A percentile compares a stretch with the other conserved stretches of the same genome.
Conservation (phyloP, 2,797 vertebrate species). For the Kryptolebias ocellatus region DNA sequence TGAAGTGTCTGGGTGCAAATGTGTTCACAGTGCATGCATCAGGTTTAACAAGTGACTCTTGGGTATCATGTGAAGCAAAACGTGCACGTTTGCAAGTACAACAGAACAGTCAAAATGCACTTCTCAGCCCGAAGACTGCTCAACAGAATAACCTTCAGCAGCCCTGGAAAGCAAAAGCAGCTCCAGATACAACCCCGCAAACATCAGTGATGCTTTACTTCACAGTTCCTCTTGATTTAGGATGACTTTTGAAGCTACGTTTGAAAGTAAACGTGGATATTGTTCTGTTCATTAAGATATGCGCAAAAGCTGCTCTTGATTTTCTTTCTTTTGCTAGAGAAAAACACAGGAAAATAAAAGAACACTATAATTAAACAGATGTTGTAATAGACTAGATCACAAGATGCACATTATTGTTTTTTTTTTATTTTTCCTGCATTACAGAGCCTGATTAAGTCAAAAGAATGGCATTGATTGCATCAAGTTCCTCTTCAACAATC, state of each 20-base stretch:
- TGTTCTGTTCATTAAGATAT: background rate
- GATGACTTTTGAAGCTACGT: background rate
- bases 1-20: slow-evolving; percentile 83
- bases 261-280: background rate
- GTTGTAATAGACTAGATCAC: background rate
- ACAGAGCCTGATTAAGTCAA: slow-evolving; percentile 28
- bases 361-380: background rate
- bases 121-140: background rate
- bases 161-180: slow-evolving; percentile 1
- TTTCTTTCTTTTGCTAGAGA: background rate
- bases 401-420: background rate
- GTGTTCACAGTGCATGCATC: slow-evolving; percentile 79
- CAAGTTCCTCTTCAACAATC: slow-evolving; percentile 32
- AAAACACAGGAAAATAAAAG: background rate
- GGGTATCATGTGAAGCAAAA: slow-evolving; percentile 64
- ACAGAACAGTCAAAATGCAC: slow-evolving; percentile 12
- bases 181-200: background rate
- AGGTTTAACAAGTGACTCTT: slow-evolving; percentile 79
- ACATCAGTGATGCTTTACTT: background rate
- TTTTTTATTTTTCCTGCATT: slow-evolving; percentile 27
- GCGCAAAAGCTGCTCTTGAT: background rate
- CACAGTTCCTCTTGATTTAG: slow-evolving; percentile 5
- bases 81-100: slow-evolving; percentile 43
- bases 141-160: slow-evolving; percentile 13
- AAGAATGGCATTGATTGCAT: slow-evolving; percentile 41